These are phyloP conservation scores for Sebastes trivittatus DNA, from an alignment of 2,797 vertebrate genomes.

Conservation along the genomic window DNA sequence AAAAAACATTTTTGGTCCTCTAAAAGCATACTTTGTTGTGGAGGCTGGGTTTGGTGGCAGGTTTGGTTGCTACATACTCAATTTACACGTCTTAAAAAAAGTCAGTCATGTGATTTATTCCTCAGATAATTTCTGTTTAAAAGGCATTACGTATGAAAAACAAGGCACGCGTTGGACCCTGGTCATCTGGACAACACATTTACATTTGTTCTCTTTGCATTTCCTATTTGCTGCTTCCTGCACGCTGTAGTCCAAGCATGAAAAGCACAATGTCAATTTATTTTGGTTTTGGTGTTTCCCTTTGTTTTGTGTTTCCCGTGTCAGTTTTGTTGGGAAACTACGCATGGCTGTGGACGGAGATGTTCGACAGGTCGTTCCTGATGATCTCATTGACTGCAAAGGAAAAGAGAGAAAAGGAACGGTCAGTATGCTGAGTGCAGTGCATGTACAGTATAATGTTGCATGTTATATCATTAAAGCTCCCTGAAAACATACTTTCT, in stretches of 20 bases:
- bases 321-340: conserved; percentile 69
- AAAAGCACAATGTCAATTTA: conserved; percentile 8
- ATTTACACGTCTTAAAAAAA: conserved; percentile 38
- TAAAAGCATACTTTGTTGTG: conserved; percentile 48
- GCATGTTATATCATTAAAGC: not conserved
- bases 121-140: conserved; percentile 33
- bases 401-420: conserved; percentile 34
- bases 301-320: conserved; percentile 1
- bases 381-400: conserved; percentile 98
- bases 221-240: conserved; percentile 48
- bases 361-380: conserved; percentile 94
- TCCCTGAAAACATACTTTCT: not conserved
- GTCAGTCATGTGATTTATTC: conserved; percentile 41
- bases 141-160: conserved; percentile 46
- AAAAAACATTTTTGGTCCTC: conserved; percentile 61
- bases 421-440: not conserved
- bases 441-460: not conserved
- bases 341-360: conserved; percentile 86
- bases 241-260: conserved; percentile 58
- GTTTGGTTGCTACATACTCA: conserved; percentile 51
- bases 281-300: conserved; percentile 32
- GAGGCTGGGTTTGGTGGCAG: conserved; percentile 21
- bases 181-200: conserved; percentile 48
- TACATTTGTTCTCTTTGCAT: conserved; percentile 42
- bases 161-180: conserved; percentile 74